phyloP scores from a whole-genome alignment of 2,888 invertebrate species.

The Harpalus rubripes region DNA sequence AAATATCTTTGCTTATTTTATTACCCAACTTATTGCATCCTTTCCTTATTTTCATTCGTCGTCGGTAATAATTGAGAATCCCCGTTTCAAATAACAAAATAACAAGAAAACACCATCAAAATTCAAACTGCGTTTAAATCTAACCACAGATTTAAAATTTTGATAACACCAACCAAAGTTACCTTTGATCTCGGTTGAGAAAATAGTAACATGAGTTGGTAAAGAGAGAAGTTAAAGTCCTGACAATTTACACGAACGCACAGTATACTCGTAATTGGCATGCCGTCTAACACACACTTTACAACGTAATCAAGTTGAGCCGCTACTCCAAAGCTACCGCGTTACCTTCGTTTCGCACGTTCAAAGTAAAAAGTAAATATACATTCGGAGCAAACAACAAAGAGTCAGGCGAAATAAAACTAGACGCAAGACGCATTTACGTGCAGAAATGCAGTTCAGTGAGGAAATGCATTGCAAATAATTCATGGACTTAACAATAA shows the following conservation, averaged over 20 bases:
- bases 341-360: conserved; percentile 53
- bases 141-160: background rate
- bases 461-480: background rate
- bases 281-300: conserved; percentile 39
- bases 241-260: background rate
- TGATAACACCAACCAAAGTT: background rate
- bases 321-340: conserved; percentile 23
- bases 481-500: too few relatives aligned
- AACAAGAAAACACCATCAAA: too few relatives aligned
- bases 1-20: too few relatives aligned
- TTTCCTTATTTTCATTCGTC: too few relatives aligned
- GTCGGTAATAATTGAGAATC: too few relatives aligned
- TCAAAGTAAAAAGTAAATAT: conserved; percentile 50
- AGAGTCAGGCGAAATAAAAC: conserved; percentile 48
- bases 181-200: background rate
- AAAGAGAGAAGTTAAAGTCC: background rate
- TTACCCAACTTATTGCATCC: too few relatives aligned
- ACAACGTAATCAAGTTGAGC: conserved; percentile 51
- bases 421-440: conserved; percentile 50
- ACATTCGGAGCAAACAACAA: conserved; percentile 56
- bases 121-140: too few relatives aligned
- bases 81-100: too few relatives aligned
- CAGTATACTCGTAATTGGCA: conserved; percentile 9
- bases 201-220: background rate
- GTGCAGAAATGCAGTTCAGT: background rate